A percentile compares a stretch with the other conserved stretches of the same genome.
Evolutionary conservation across 2,888 invertebrate genomes (phyloP).

Genomic region (Drosophila birchii): DNA sequence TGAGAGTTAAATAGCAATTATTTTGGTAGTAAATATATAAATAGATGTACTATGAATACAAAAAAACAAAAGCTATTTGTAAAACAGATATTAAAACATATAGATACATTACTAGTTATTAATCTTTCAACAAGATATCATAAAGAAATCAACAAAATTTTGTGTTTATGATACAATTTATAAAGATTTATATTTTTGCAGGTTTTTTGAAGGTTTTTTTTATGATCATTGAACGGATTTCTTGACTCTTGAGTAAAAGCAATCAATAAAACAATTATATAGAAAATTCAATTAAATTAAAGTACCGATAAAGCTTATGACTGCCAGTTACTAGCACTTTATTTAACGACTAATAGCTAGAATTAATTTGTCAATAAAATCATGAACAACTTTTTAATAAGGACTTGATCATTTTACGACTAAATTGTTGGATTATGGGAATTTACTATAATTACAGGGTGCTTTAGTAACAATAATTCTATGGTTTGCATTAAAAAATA

Average conservation of each 20-base stretch:
- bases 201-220: background rate
- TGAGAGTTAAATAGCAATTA: slow-evolving; percentile 1
- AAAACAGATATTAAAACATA: background rate
- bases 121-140: background rate
- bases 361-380: slow-evolving; percentile 1
- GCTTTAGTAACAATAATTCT: background rate
- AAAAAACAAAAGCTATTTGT: background rate
- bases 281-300: background rate
- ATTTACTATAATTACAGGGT: background rate
- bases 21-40: background rate
- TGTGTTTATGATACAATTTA: background rate
- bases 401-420: background rate
- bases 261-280: background rate
- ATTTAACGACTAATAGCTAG: background rate
- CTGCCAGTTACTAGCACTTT: background rate
- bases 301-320: background rate
- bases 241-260: background rate
- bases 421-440: background rate
- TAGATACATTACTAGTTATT: background rate
- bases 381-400: background rate
- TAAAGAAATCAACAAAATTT: background rate
- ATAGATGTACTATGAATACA: too few species aligned
- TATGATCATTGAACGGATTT: background rate
- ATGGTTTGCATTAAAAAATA: background rate
- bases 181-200: background rate